These are phyloP conservation scores for Meleagris gallopavo DNA, from an alignment of 2,113 vertebrate genomes.

Conservation along the genomic window DNA sequence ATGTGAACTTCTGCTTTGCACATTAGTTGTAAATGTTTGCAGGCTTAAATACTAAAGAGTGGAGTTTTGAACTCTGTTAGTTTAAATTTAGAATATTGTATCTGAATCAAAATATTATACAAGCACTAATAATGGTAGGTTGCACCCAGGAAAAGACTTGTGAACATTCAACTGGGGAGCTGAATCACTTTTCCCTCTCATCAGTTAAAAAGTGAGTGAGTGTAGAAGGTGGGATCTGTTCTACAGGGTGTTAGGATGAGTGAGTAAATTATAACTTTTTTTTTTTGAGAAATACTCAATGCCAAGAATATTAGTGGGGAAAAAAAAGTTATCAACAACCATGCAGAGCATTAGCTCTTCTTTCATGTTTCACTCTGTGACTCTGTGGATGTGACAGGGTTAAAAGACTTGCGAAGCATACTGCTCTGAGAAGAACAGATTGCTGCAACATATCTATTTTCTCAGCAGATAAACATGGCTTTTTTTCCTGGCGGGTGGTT, in stretches of 20 bases:
- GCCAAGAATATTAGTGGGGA: not conserved
- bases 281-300: conserved; percentile 17
- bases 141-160: not conserved
- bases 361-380: not conserved
- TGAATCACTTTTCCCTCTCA: not conserved
- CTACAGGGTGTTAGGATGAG: not conserved
- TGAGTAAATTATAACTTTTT: not conserved
- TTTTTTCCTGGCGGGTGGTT: conserved; percentile 10
- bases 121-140: not conserved
- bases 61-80: not conserved
- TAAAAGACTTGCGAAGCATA: conserved; percentile 12
- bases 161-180: not conserved
- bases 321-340: not conserved
- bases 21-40: not conserved
- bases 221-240: not conserved
- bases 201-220: not conserved
- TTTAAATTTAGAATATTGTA: not conserved
- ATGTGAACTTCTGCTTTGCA: not conserved
- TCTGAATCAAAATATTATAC: not conserved
- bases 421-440: conserved; percentile 25
- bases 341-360: not conserved
- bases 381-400: conserved; percentile 1
- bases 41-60: not conserved
- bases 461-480: conserved; percentile 60
- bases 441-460: conserved; percentile 30